phyloP scores from a whole-genome alignment of 2,113 vertebrate genomes.

The Microcebus griseorufus region DNA sequence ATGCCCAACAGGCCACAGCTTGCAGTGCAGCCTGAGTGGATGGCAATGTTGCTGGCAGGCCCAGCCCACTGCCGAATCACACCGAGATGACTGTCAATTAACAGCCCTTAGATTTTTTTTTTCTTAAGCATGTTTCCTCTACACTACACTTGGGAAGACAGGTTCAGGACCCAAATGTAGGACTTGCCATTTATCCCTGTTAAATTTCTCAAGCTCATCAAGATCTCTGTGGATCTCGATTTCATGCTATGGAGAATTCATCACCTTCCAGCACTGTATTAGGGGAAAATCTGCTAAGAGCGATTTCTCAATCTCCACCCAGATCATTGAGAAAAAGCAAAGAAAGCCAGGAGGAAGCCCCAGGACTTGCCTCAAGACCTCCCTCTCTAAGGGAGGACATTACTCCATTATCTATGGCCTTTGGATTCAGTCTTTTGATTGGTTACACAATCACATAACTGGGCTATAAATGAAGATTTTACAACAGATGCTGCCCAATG shows the following conservation, averaged over 20 bases:
- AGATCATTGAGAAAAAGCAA: slow-evolving; percentile 30
- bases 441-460: slow-evolving; percentile 42
- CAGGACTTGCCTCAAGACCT: background rate
- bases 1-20: background rate
- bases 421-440: slow-evolving; percentile 39
- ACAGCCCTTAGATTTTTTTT: background rate
- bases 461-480: slow-evolving; percentile 38
- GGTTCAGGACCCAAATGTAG: background rate
- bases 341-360: background rate
- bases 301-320: background rate
- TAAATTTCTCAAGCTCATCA: background rate
- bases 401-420: slow-evolving; percentile 37
- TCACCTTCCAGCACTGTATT: background rate
- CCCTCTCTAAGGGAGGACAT: background rate
- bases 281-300: background rate
- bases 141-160: background rate
- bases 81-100: background rate
- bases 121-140: background rate
- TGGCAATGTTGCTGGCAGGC: background rate
- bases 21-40: background rate
- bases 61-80: background rate
- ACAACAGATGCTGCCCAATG: background rate
- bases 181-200: background rate
- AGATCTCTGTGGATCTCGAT: background rate
- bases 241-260: background rate